Percentiles rank a stretch among this genome's conserved stretches.
Evolutionary conservation across 2,113 vertebrate species (phyloP).

Genomic region (Oriolus oriolus): DNA sequence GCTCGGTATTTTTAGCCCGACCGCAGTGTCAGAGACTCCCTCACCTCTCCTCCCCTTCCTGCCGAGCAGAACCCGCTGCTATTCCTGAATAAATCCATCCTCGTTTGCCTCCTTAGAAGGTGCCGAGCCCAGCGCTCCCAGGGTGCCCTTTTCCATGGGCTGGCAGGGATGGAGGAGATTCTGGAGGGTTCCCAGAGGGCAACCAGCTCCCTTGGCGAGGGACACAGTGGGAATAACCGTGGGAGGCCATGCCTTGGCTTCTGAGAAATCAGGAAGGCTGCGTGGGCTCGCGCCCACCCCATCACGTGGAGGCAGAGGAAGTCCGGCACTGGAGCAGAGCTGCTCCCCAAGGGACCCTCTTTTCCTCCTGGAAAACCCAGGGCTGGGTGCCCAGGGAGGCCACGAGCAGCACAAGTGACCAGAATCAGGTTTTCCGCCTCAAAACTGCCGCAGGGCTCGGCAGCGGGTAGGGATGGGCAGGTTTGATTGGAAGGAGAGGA

Average conservation of each 20-base stretch:
- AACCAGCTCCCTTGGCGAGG: background rate
- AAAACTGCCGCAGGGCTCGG: background rate
- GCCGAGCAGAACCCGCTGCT: background rate
- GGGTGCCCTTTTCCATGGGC: background rate
- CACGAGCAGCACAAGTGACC: background rate
- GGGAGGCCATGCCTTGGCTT: background rate
- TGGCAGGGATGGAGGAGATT: background rate
- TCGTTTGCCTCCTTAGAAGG: background rate
- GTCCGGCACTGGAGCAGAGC: rapidly evolving
- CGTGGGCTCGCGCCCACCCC: background rate
- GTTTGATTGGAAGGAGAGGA: rapidly evolving
- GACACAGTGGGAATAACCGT: background rate
- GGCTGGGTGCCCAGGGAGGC: background rate
- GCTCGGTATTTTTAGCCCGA: background rate
- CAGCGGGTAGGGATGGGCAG: background rate
- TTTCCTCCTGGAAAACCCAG: background rate
- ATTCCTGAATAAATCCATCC: background rate
- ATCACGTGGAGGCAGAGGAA: conserved; percentile 11
- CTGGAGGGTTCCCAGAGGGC: background rate
- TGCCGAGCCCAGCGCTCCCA: background rate
- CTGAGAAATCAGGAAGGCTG: conserved; percentile 43
- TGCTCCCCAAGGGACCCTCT: background rate
- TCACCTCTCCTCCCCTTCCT: background rate
- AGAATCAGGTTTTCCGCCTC: background rate
- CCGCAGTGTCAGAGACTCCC: background rate